Conservation (phyloP, 2,888 invertebrate genomes). For the Odontocolon sp. region DNA sequence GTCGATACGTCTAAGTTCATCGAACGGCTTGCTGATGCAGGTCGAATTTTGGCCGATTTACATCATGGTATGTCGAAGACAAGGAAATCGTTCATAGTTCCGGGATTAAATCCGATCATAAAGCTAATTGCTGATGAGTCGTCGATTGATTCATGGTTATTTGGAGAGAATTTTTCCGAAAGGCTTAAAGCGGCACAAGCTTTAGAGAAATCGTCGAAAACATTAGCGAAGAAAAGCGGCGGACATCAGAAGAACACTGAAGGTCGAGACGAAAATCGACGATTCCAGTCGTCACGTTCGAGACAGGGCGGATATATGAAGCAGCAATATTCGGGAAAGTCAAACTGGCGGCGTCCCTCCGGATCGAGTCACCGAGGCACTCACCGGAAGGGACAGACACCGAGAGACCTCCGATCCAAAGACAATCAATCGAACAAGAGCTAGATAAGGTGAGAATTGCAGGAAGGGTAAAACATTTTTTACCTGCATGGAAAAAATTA, state of each 20-base stretch:
- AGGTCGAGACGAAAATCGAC: conserved; percentile 30
- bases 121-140: conserved; percentile 46
- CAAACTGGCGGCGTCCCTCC: conserved; percentile 46
- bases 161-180: conserved; percentile 46
- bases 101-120: conserved; percentile 34
- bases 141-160: conserved; percentile 26
- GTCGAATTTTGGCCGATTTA: conserved; percentile 45
- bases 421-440: conserved; percentile 33
- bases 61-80: conserved; percentile 49
- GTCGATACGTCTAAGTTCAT: conserved; percentile 40
- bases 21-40: conserved; percentile 44
- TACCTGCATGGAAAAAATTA: conserved; percentile 13
- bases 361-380: conserved; percentile 48
- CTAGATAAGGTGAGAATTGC: conserved; percentile 45
- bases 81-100: conserved; percentile 42
- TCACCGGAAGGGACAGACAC: conserved; percentile 50
- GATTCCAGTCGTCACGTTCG: neutral
- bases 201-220: conserved; percentile 45
- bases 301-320: neutral
- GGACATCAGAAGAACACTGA: conserved; percentile 16
- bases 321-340: conserved; percentile 8
- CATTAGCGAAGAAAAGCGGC: conserved; percentile 15
- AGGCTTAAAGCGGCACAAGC: conserved; percentile 42
- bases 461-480: neutral
- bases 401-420: conserved; percentile 44